A percentile compares a stretch with the other conserved stretches of the same genome.
Conservation (phyloP, 2,113 vertebrate genomes). For the Urocolius indicus region DNA sequence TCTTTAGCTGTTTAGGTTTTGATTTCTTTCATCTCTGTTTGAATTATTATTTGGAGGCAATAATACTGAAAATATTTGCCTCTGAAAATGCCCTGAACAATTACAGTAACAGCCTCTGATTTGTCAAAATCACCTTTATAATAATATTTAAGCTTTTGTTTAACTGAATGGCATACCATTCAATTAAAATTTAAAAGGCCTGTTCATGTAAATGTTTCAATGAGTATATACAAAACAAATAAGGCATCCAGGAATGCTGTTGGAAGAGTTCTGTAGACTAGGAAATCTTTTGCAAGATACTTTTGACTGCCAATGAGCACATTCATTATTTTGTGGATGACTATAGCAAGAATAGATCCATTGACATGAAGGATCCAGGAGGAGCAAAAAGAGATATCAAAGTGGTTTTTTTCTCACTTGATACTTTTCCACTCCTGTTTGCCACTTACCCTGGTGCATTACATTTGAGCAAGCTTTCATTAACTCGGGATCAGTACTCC, state of each 20-base stretch:
- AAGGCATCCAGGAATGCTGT: neutral
- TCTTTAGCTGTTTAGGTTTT: neutral
- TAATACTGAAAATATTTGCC: neutral
- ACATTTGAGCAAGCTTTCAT: neutral
- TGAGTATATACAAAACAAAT: neutral
- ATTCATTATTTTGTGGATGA: neutral
- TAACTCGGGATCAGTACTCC: neutral
- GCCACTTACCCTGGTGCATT: neutral
- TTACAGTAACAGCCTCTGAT: neutral
- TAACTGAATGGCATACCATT: conserved; percentile 43
- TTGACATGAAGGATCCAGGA: neutral
- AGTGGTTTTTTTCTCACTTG: neutral
- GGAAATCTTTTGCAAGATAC: conserved; percentile 48
- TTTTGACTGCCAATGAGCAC: conserved; percentile 7
- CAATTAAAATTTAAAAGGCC: conserved; percentile 50
- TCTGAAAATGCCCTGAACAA: conserved; percentile 14
- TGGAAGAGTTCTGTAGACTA: neutral
- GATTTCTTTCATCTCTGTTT: neutral
- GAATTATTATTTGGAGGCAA: neutral
- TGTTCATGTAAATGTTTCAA: conserved; percentile 24
- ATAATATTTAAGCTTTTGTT: conserved; percentile 42
- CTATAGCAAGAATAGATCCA: neutral
- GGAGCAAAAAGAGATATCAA: neutral
- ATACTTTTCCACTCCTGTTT: neutral
- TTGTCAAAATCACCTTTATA: conserved; percentile 33